Conservation (phyloP, 1,140 invertebrate genomes). For the Anastatus disparis region DNA sequence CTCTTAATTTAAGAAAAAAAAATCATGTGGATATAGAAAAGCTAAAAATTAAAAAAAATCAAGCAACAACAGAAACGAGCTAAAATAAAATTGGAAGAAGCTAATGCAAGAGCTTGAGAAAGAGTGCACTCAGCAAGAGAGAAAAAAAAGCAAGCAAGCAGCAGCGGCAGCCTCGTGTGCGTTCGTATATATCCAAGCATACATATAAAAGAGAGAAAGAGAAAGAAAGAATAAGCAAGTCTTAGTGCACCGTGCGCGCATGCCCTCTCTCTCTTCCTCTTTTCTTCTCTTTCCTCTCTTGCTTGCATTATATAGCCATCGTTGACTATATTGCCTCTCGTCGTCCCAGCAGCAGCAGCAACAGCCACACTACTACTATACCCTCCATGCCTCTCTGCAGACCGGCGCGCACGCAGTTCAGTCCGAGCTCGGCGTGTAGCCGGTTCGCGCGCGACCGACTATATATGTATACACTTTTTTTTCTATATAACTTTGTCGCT, state of each 20-base stretch:
- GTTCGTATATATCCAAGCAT: too few relatives aligned
- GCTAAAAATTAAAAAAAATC: too few relatives aligned
- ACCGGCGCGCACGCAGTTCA: conserved; percentile 37
- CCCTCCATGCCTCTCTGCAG: background rate
- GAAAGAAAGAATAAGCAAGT: background rate
- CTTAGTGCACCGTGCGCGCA: conserved; percentile 1
- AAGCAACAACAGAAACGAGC: too few relatives aligned
- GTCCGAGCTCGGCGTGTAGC: conserved; percentile 51
- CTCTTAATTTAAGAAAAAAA: too few relatives aligned
- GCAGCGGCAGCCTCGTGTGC: too few relatives aligned
- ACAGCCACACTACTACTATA: too few relatives aligned
- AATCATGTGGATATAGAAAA: too few relatives aligned
- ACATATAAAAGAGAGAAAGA: background rate
- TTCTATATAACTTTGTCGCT: too few relatives aligned
- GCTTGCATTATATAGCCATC: too few relatives aligned
- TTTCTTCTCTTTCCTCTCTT: background rate
- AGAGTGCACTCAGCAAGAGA: background rate
- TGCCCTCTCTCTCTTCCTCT: conserved; percentile 1
- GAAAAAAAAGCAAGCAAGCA: background rate
- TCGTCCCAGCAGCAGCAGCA: background rate
- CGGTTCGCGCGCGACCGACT: conserved; percentile 33
- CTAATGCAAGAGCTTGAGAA: background rate
- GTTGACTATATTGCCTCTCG: too few relatives aligned
- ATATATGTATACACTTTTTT: too few relatives aligned
- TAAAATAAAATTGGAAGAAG: background rate